Evolutionary conservation across 2,113 vertebrate species (phyloP), one percentile per base, ranked within the genome.

Genomic region (Salvelinus sp.): DNA sequence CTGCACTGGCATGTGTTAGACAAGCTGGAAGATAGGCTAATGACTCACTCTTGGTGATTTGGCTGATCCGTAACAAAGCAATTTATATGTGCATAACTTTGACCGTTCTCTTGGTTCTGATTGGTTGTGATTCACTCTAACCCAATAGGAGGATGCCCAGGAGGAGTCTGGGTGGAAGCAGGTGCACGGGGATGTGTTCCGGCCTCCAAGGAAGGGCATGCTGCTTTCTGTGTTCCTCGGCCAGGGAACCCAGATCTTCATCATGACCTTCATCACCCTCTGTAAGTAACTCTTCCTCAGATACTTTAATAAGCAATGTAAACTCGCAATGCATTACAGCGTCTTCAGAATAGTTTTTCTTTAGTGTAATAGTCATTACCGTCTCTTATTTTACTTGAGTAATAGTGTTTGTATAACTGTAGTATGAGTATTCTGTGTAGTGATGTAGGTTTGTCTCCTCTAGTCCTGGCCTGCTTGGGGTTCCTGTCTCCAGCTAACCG

Each of bases 101-200:
- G 20, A 69, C 38, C 9, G 1, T 69, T 25, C 16, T 69, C 30
- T 76, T 70, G 18, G 44, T 77, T 38, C 18, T 86, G 66, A 81
- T 65, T 72, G 72, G 60, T 4, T 22, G 63, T 65, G 22, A 58
- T 4, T 20, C 27, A 75, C 47, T 47, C 23, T 22, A 14, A 7
- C 25, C 48, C 16, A 84, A 20, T 86, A 99, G 98, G 97, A 99
- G 85, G 98, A 99, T 67, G 97, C 96, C 5, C 97, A 99, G 89
- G 98, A 99, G 86, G 98, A 99, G 91, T 99, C 98, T 25, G 98
- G 98, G 50, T 99, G 98, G 98, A 99, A 99, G 80, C 93, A 99
- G 80, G 98, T 99, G 84, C 98, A 99, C 10, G 98, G 98, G 1
- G 98, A 99, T 85, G 97, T 99, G 79, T 99, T 99, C 92, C 95